Percentiles rank a stretch among this genome's conserved stretches.
Conservation (phyloP, 2,113 vertebrate genomes). For the Dolichallabes microphthalmus region DNA sequence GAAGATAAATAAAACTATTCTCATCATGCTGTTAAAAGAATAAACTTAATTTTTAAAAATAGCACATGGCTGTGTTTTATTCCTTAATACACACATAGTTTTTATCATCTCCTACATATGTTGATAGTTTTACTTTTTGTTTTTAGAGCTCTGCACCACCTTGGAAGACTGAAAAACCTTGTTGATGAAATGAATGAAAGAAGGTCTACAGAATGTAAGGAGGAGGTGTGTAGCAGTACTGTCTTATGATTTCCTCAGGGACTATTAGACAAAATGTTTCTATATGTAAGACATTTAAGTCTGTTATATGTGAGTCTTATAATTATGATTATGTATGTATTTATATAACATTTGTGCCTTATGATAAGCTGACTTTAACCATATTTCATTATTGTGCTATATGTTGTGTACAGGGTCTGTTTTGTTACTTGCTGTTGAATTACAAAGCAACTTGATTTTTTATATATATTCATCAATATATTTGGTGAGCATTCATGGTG, state of each 20-base stretch:
- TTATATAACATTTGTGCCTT: constrained; percentile 14
- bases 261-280: background rate
- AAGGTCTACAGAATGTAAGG: constrained; percentile 28
- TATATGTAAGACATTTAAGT: background rate
- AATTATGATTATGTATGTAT: background rate
- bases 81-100: background rate
- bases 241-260: background rate
- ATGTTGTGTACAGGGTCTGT: background rate
- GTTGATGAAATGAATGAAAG: constrained; percentile 68
- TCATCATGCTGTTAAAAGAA: background rate
- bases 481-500: background rate
- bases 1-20: background rate
- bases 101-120: background rate
- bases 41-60: background rate
- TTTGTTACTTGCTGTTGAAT: background rate
- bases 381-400: background rate
- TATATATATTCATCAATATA: background rate
- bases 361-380: background rate
- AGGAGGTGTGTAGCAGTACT: constrained; percentile 3
- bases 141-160: constrained; percentile 75
- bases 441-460: background rate
- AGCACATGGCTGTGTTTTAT: background rate
- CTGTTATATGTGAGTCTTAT: constrained; percentile 2
- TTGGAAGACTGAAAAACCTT: constrained; percentile 72
- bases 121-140: background rate